A percentile compares a stretch with the other conserved stretches of the same genome.
Conservation (phyloP, 2,888 invertebrate species). For the Pomacea canaliculata region DNA sequence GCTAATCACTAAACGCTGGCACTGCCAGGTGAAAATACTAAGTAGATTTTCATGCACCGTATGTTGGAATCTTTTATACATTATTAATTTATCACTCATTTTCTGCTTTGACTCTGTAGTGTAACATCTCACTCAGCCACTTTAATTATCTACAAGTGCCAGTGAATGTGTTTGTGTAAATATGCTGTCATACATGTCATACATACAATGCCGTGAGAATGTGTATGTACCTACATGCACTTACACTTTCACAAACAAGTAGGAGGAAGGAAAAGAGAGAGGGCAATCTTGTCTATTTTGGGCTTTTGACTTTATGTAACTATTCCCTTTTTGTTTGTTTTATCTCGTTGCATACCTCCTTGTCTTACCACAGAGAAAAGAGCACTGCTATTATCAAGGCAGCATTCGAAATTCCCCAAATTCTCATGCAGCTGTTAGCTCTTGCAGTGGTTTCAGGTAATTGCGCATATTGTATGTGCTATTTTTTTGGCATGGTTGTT, state of each 20-base stretch:
- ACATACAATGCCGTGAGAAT: too few species aligned
- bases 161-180: too few species aligned
- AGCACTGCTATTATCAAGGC: constrained; percentile 80
- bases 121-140: too few species aligned
- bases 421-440: constrained; percentile 79
- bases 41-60: too few species aligned
- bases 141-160: too few species aligned
- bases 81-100: too few species aligned
- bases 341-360: constrained; percentile 14
- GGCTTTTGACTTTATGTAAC: not conserved
- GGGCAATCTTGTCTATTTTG: not conserved
- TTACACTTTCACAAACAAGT: not conserved
- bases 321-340: not conserved
- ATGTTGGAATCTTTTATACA: too few species aligned
- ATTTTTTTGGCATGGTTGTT: not conserved
- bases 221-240: not conserved
- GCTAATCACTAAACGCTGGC: too few species aligned
- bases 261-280: constrained; percentile 1
- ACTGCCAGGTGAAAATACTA: too few species aligned
- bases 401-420: constrained; percentile 76
- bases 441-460: constrained; percentile 84
- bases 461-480: constrained; percentile 51
- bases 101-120: too few species aligned
- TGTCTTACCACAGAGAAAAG: constrained; percentile 38
- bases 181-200: too few species aligned